Evolutionary conservation across 2,888 invertebrate genomes (phyloP).

Genomic region (Ectemnius cavifrons): DNA sequence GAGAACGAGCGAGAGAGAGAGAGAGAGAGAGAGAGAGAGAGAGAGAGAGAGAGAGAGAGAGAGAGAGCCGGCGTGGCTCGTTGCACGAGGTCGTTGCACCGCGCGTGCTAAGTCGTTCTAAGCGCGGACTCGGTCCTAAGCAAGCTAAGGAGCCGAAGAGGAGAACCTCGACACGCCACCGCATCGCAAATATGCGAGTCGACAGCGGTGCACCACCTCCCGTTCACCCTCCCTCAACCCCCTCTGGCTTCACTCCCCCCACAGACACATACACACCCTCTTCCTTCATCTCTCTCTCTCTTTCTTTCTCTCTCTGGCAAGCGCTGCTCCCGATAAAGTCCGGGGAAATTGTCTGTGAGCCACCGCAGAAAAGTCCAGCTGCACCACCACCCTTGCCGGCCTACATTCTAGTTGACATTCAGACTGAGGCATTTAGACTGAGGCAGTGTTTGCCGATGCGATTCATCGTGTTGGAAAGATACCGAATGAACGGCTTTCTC

Average conservation of each 20-base stretch:
- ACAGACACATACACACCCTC: not conserved
- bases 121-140: constrained; percentile 59
- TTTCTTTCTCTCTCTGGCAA: not conserved
- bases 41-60: constrained; percentile 16
- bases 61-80: constrained; percentile 38
- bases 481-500: constrained; percentile 12
- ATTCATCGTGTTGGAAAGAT: constrained; percentile 21
- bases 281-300: not conserved
- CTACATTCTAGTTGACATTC: no score
- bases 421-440: no score
- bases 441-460: not conserved
- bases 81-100: constrained; percentile 64
- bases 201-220: constrained; percentile 17
- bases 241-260: not conserved
- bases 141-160: constrained; percentile 42
- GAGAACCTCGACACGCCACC: constrained; percentile 49
- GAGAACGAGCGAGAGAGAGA: constrained; percentile 3
- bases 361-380: no score
- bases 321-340: no score
- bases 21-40: constrained; percentile 13
- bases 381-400: no score
- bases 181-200: constrained; percentile 53
- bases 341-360: no score
- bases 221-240: constrained; percentile 8
- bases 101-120: constrained; percentile 62